Evolutionary conservation across 2,797 vertebrate species (phyloP).

Genomic region (Tarsius wallacei): DNA sequence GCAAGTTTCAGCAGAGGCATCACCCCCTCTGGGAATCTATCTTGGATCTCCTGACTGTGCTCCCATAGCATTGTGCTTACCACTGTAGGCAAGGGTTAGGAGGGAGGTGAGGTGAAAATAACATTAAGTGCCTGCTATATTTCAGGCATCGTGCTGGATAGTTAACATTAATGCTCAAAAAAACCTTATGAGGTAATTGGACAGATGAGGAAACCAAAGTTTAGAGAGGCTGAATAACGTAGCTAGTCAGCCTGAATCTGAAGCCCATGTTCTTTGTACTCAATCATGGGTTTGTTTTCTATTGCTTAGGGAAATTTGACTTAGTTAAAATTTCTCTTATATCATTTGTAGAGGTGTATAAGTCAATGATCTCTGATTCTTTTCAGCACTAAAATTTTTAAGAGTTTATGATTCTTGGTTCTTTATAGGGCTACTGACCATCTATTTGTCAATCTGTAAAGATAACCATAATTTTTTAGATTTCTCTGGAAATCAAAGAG

Average conservation of each 20-base stretch:
- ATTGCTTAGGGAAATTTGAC: background rate
- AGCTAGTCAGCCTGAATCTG: background rate
- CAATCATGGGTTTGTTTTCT: background rate
- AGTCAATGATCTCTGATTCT: conserved; percentile 25
- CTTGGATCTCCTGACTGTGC: background rate
- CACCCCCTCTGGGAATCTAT: background rate
- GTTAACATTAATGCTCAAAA: background rate
- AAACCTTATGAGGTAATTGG: background rate
- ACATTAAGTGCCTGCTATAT: background rate
- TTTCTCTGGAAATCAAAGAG: conserved; percentile 40
- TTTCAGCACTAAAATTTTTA: background rate
- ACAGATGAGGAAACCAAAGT: background rate
- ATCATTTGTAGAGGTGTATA: conserved; percentile 12
- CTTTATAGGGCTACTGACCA: background rate
- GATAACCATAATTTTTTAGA: background rate
- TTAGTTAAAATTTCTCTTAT: conserved; percentile 35
- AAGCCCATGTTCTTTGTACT: background rate
- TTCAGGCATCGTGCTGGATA: background rate
- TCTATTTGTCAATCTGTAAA: conserved; percentile 3
- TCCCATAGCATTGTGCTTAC: background rate
- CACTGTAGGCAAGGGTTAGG: background rate
- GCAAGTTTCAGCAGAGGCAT: conserved; percentile 15
- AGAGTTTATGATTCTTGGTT: background rate
- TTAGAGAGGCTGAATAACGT: background rate
- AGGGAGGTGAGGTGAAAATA: background rate